Evolutionary conservation across 2,888 invertebrate genomes (phyloP).

Genomic region (Cosmorhoe ocellata): DNA sequence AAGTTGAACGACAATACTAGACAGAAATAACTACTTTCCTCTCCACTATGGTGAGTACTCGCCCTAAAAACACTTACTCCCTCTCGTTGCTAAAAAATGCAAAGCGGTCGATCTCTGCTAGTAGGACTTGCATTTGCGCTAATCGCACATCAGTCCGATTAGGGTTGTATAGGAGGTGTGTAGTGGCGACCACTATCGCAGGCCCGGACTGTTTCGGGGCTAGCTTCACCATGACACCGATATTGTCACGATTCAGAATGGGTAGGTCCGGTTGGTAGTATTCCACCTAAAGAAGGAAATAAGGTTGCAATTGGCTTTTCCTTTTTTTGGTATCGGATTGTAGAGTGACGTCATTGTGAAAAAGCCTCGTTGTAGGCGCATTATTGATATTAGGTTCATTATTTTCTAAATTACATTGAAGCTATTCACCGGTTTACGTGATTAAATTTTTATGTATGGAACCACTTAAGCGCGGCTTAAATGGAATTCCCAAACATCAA

Average conservation of each 20-base stretch:
- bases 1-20: too few species aligned
- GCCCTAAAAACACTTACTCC: conserved; percentile 45
- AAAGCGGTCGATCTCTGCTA: conserved; percentile 92
- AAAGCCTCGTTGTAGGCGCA: too few species aligned
- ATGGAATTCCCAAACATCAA: too few species aligned
- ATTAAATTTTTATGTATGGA: too few species aligned
- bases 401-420: too few species aligned
- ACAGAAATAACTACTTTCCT: too few species aligned
- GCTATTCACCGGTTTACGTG: too few species aligned
- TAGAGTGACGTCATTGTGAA: too few species aligned
- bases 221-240: conserved; percentile 91
- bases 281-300: conserved; percentile 74
- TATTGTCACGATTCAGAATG: conserved; percentile 92
- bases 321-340: too few species aligned
- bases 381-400: too few species aligned
- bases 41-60: too few species aligned
- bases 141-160: conserved; percentile 93
- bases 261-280: conserved; percentile 84
- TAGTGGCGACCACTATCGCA: conserved; percentile 91
- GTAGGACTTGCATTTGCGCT: conserved; percentile 91
- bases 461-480: too few species aligned
- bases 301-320: background rate
- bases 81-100: conserved; percentile 74
- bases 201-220: conserved; percentile 68
- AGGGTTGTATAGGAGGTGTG: conserved; percentile 97